Evolutionary conservation across 2,888 invertebrate genomes (phyloP).

Genomic region (Drosophila bunnanda): DNA sequence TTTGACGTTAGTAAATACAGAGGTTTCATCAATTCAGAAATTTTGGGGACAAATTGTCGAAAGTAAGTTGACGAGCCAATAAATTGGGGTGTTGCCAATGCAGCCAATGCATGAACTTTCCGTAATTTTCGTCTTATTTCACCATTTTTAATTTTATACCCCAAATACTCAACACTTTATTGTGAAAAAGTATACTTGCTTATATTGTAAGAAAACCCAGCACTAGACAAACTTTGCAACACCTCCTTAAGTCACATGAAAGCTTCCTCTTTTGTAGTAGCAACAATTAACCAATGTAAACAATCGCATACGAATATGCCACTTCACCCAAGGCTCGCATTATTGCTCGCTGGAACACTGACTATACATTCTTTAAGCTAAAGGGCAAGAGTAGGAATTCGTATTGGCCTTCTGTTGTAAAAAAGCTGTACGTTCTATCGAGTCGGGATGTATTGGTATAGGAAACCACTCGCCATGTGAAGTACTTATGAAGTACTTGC

Average conservation of each 20-base stretch:
- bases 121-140: neutral
- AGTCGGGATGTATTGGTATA: neutral
- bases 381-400: neutral
- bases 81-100: neutral
- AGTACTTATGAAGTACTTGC: neutral
- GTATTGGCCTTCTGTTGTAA: constrained; percentile 1
- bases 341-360: constrained; percentile 19
- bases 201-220: constrained; percentile 2
- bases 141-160: neutral
- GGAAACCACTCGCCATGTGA: neutral
- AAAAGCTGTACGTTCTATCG: neutral
- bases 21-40: neutral
- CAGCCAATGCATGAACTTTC: neutral
- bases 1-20: neutral
- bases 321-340: constrained; percentile 17
- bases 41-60: neutral
- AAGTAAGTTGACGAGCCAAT: neutral
- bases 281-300: too few species aligned
- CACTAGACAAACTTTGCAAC: constrained; percentile 5
- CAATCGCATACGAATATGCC: constrained; percentile 15
- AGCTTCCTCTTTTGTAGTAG: constrained; percentile 11
- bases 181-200: neutral
- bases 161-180: neutral
- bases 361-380: neutral
- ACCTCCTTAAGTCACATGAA: constrained; percentile 13